phyloP scores from a whole-genome alignment of 2,888 invertebrate genomes.

The Diarsia rubi region DNA sequence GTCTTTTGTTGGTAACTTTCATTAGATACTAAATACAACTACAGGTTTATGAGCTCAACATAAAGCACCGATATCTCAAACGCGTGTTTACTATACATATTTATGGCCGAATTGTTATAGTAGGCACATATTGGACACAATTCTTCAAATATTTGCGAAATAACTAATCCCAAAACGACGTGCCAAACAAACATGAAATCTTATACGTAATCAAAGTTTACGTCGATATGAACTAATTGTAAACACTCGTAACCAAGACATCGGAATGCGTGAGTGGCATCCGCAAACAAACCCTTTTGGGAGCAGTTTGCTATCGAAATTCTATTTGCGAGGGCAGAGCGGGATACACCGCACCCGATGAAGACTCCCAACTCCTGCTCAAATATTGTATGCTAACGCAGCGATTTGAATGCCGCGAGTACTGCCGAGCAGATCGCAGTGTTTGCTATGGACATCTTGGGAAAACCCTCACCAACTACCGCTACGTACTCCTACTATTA shows the following conservation, averaged over 20 bases:
- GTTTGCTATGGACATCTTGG: slow-evolving; percentile 73
- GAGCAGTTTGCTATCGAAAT: slow-evolving; percentile 78
- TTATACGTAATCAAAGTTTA: slow-evolving; percentile 57
- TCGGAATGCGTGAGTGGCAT: slow-evolving; percentile 75
- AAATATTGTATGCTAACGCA: slow-evolving; percentile 81
- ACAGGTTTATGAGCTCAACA: slow-evolving; percentile 22
- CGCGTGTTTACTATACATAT: slow-evolving; percentile 10
- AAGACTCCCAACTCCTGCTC: slow-evolving; percentile 70
- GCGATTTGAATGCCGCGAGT: slow-evolving; percentile 78
- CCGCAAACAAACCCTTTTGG: slow-evolving; percentile 76
- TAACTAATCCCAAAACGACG: slow-evolving; percentile 16
- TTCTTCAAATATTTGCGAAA: slow-evolving; percentile 25
- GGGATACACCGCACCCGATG: slow-evolving; percentile 69
- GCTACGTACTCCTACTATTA: slow-evolving; percentile 64
- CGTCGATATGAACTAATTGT: slow-evolving; percentile 69
- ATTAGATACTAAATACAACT: slow-evolving; percentile 32
- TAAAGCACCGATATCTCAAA: slow-evolving; percentile 4
- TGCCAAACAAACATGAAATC: slow-evolving; percentile 28
- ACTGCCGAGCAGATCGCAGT: slow-evolving; percentile 67
- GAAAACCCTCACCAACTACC: slow-evolving; percentile 69
- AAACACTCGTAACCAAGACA: slow-evolving; percentile 71
- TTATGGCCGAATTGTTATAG: background rate
- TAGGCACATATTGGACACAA: background rate
- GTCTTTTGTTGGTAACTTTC: slow-evolving; percentile 40
- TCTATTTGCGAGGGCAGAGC: slow-evolving; percentile 78